Percentiles rank a stretch among this genome's conserved stretches.
phyloP scores from a whole-genome alignment of 2,797 vertebrate species.

The Spinus pinus region DNA sequence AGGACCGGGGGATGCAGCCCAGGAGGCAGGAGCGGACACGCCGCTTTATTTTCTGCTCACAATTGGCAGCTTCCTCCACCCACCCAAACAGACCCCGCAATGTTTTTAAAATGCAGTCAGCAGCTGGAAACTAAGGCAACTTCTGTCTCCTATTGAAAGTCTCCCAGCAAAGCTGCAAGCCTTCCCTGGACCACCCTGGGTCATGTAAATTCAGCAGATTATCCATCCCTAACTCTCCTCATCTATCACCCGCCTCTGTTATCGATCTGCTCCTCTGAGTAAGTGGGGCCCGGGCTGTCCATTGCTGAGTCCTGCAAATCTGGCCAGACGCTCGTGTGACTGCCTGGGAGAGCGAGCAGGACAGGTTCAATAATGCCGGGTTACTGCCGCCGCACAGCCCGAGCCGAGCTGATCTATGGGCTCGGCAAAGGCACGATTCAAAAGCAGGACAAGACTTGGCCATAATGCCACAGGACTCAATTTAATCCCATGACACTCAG shows the following conservation, averaged over 20 bases:
- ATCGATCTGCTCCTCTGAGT: constrained; percentile 66
- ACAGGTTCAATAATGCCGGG: constrained; percentile 30
- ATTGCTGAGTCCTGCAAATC: constrained; percentile 64
- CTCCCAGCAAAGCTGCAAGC: constrained; percentile 57
- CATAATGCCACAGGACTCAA: neutral
- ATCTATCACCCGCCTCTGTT: constrained; percentile 69
- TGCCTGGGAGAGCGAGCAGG: constrained; percentile 38
- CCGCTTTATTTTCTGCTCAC: constrained; percentile 37
- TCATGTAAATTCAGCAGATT: constrained; percentile 75
- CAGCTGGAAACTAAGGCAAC: constrained; percentile 69
- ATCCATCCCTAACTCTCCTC: constrained; percentile 71
- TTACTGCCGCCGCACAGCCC: neutral
- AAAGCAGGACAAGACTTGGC: neutral
- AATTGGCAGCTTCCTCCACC: constrained; percentile 56
- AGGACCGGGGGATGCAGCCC: neutral
- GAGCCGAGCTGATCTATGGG: neutral
- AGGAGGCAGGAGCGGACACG: neutral
- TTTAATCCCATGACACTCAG: constrained; percentile 15
- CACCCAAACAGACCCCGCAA: constrained; percentile 39
- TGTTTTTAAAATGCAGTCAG: constrained; percentile 67
- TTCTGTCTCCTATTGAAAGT: constrained; percentile 70
- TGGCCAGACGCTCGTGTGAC: constrained; percentile 48
- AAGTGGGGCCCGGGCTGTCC: constrained; percentile 30
- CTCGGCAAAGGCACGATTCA: neutral
- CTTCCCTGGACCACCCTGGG: constrained; percentile 62